Conservation (phyloP, 1,140 invertebrate genomes). For the Araneus ventricosus region DNA sequence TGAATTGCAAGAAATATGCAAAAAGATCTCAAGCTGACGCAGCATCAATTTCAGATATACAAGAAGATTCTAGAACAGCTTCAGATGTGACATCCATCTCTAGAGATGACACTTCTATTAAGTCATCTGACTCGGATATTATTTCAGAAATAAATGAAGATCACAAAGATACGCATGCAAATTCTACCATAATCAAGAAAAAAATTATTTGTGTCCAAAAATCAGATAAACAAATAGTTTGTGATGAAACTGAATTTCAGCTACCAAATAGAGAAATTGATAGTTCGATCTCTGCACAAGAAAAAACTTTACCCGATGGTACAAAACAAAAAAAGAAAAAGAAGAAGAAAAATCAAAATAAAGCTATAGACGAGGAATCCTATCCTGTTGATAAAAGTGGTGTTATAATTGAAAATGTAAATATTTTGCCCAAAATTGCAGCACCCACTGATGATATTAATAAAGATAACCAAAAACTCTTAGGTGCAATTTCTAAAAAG, state of each 20-base stretch:
- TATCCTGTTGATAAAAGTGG: neutral
- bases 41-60: neutral
- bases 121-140: neutral
- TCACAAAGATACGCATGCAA: neutral
- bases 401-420: neutral
- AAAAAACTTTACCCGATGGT: neutral
- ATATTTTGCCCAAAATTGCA: neutral
- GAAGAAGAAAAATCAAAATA: neutral
- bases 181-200: neutral
- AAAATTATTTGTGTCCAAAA: neutral
- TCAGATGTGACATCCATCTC: slow-evolving; percentile 23
- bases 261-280: neutral
- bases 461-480: too few species aligned
- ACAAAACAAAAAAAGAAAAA: neutral
- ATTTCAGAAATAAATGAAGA: neutral
- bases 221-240: neutral
- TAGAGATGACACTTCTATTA: neutral
- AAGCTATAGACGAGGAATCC: neutral
- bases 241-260: neutral
- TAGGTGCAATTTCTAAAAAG: too few species aligned
- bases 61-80: neutral
- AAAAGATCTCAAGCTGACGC: neutral
- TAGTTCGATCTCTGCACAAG: neutral
- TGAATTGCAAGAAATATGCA: neutral
- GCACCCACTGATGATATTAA: neutral